phyloP scores from a whole-genome alignment of 2,888 invertebrate species.

The Volucella inflata region DNA sequence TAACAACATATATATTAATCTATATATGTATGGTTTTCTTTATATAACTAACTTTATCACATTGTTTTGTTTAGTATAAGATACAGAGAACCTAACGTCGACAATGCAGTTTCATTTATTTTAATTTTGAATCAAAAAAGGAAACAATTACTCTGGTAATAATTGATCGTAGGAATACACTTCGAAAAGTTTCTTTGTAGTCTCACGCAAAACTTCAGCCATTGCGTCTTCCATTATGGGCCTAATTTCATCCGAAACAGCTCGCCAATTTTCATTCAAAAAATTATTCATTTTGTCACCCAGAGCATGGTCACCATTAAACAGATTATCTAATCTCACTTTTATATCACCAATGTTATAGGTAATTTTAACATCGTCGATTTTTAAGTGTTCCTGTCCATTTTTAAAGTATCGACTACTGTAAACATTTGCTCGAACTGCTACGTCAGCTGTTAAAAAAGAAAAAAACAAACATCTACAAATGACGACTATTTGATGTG shows the following conservation, averaged over 20 bases:
- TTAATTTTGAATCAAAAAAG: not conserved
- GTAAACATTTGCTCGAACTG: constrained; percentile 86
- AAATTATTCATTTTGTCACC: constrained; percentile 90
- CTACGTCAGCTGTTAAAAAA: constrained; percentile 86
- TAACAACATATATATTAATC: no score
- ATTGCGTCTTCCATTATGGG: constrained; percentile 88
- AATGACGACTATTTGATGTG: not conserved
- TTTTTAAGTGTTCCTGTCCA: constrained; percentile 85
- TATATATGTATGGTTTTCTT: no score
- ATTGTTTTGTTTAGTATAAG: no score
- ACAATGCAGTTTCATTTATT: not conserved
- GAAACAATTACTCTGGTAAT: constrained; percentile 82
- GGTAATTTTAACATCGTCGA: constrained; percentile 87
- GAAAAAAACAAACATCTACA: constrained; percentile 6
- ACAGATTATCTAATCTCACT: constrained; percentile 88
- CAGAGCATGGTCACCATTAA: constrained; percentile 88
- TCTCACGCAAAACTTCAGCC: constrained; percentile 85
- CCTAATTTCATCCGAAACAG: constrained; percentile 88
- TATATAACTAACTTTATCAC: no score
- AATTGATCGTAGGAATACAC: constrained; percentile 86
- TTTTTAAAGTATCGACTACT: constrained; percentile 85
- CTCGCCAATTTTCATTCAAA: constrained; percentile 91
- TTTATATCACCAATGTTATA: constrained; percentile 88
- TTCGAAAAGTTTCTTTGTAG: constrained; percentile 86
- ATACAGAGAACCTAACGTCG: no score